Base-by-base conservation (phyloP, 2,888 invertebrate genomes). In the Noctua janthina region DNA sequence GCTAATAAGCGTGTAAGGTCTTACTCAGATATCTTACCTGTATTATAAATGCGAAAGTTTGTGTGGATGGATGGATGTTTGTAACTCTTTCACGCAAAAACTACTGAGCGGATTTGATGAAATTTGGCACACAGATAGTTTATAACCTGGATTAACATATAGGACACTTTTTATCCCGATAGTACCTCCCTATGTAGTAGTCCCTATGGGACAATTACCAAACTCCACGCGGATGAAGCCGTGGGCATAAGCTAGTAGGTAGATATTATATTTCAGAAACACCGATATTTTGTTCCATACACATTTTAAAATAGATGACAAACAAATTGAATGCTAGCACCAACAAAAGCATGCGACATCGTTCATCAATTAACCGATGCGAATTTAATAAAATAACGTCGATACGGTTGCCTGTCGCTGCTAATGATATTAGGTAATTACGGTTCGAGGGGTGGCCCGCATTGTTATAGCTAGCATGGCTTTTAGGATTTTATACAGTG, bases 331-430 rank as follows among this genome's bases (percentile, higher is more conserved):
- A 62, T 49, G 43, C 66, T 43, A 49, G 23, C 20, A 71, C n/a
- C 20, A 69, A 72, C 76, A 83, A 83, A 74, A 66, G 74, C 20
- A 64, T 29, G 85, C 84, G 81, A 77, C 87, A 87, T 91, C 91
- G 88, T 93, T 92, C 91, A 92, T 93, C 93, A 93, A 92, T 93
- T 93, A 92, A 82, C 80, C 74, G 86, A 82, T 83, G 83, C 74
- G 78, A 87, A 89, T 91, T 91, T 90, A 91, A 92, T 92, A 90
- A 91, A 92, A 91, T 90, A 90, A 84, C 84, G 81, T 85, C 83
- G 79, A 89, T 90, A 87, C 84, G 80, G 81, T 85, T 81, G 39
- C 49, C 51, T 76, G 66, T 71, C 80, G 29, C 39, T 81, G 70
- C 74, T 89, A 89, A 90, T 87, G 78, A 89, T 88, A 90, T 90